A percentile compares a stretch with the other conserved stretches of the same genome.
These are phyloP conservation scores for Antheraea yamamai DNA, from an alignment of 2,888 invertebrate species.

Conservation along the genomic window DNA sequence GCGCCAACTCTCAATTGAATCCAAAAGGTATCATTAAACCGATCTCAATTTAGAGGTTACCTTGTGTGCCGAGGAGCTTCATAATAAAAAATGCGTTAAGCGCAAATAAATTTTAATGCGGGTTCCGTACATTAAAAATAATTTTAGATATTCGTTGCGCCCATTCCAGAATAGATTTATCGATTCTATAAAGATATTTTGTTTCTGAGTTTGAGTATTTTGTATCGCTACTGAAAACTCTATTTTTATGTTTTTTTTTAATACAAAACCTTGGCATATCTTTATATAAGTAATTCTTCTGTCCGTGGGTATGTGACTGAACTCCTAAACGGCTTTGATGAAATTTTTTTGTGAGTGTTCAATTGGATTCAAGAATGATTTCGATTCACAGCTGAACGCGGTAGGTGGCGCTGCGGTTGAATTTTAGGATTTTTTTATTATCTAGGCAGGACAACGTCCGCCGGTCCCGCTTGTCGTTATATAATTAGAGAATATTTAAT, in stretches of 20 bases:
- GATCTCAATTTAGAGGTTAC: conserved; percentile 59
- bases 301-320: too few species aligned
- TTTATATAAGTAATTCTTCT: too few species aligned
- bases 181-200: neutral
- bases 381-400: too few species aligned
- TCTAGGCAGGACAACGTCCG: too few species aligned
- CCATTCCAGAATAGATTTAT: conserved; percentile 11
- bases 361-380: too few species aligned
- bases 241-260: neutral
- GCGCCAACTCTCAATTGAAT: conserved; percentile 49
- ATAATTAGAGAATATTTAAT: neutral
- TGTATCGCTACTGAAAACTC: neutral
- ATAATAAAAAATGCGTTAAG: conserved; percentile 43
- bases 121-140: conserved; percentile 38
- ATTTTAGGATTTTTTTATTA: too few species aligned
- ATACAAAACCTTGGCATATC: neutral
- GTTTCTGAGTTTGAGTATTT: neutral
- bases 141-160: conserved; percentile 4
- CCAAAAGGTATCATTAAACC: conserved; percentile 56
- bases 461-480: too few species aligned
- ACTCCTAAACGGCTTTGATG: too few species aligned
- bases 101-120: conserved; percentile 40
- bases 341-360: too few species aligned
- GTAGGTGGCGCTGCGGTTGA: too few species aligned
- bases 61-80: conserved; percentile 48